Evolutionary conservation across 2,888 invertebrate species (phyloP).

Genomic region (Cataglyphis livida): DNA sequence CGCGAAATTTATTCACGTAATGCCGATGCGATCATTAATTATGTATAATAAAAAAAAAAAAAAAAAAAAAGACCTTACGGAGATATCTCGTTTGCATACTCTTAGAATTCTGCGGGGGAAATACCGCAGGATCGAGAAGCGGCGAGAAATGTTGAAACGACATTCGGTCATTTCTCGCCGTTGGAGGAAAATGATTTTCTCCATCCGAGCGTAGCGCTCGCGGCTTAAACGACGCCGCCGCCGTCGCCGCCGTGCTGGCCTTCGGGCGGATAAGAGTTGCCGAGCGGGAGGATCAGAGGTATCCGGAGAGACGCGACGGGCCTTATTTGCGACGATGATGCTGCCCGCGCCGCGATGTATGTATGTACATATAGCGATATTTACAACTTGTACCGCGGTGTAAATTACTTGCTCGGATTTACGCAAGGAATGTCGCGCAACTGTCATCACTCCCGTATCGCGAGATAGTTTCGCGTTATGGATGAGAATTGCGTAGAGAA

Average conservation of each 20-base stretch:
- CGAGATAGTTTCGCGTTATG: background rate
- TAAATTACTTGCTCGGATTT: constrained; percentile 31
- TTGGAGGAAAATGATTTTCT: constrained; percentile 35
- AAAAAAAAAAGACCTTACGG: too few species aligned
- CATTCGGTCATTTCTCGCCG: constrained; percentile 8
- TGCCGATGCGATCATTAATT: background rate
- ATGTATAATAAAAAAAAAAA: background rate
- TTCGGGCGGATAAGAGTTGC: background rate
- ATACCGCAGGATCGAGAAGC: background rate
- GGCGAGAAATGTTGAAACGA: background rate
- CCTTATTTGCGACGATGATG: constrained; percentile 24
- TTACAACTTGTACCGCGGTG: constrained; percentile 43
- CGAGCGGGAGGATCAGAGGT: constrained; percentile 19
- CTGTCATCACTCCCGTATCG: background rate
- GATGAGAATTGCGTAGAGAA: background rate
- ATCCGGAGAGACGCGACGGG: background rate
- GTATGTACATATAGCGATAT: constrained; percentile 23
- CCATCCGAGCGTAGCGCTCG: constrained; percentile 4
- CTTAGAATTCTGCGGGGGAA: background rate
- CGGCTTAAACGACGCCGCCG: background rate
- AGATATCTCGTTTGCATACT: background rate
- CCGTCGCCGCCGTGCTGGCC: background rate
- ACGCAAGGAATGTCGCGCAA: background rate
- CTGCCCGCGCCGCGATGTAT: background rate
- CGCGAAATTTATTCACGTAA: background rate